Evolutionary conservation across 2,113 vertebrate genomes (phyloP).

Genomic region (Leucosticte australis): DNA sequence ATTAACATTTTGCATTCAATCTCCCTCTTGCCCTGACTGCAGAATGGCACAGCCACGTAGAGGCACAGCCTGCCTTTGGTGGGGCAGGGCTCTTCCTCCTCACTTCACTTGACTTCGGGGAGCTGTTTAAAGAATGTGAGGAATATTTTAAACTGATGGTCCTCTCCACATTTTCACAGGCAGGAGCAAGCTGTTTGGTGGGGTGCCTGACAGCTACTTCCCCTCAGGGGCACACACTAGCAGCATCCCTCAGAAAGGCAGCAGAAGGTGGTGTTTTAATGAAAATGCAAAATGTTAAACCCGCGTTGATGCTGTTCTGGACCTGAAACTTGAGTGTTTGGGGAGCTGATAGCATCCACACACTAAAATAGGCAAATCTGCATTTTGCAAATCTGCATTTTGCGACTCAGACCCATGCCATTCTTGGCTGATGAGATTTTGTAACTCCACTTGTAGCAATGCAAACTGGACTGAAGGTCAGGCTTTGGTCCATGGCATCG

Average conservation of each 20-base stretch:
- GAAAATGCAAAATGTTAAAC: not conserved
- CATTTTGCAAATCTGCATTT: not conserved
- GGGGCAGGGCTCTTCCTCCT: not conserved
- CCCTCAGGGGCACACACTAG: too few species aligned
- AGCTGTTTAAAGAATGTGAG: not conserved
- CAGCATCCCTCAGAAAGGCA: not conserved
- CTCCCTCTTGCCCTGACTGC: not conserved
- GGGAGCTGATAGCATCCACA: not conserved
- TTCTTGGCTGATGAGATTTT: not conserved
- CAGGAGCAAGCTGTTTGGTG: not conserved
- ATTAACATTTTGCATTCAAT: not conserved
- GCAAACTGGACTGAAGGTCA: not conserved
- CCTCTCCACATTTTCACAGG: not conserved
- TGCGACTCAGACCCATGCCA: not conserved
- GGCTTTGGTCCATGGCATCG: not conserved
- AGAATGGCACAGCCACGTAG: fast-evolving
- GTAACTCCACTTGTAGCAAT: not conserved
- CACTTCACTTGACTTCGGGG: not conserved
- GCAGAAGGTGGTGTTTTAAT: not conserved
- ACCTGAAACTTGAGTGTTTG: not conserved
- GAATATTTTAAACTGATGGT: not conserved
- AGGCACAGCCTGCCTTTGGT: not conserved
- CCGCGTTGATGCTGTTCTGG: fast-evolving
- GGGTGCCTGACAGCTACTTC: not conserved
- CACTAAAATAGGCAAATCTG: not conserved